Conservation (phyloP, 2,113 vertebrate species). For the Pseudorasbora parva region DNA sequence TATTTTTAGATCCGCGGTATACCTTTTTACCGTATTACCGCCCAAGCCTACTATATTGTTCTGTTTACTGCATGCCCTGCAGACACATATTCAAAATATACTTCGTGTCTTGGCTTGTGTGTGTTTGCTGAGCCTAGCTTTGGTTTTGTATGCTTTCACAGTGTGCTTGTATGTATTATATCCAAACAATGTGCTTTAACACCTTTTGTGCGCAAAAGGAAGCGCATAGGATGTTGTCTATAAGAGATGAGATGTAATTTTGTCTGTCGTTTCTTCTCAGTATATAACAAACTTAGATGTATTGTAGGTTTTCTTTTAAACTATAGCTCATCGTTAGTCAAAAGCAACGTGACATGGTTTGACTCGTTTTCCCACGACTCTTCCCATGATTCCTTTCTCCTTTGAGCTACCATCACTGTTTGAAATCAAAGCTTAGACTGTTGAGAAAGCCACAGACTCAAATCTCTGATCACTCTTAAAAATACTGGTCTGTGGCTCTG, state of each 20-base stretch:
- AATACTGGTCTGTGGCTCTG: neutral
- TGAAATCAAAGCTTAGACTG: slow-evolving; percentile 7
- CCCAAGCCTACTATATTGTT: too few relatives aligned
- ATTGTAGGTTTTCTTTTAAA: neutral
- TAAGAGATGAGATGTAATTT: neutral
- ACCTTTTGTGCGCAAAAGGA: neutral
- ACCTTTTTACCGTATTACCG: too few relatives aligned
- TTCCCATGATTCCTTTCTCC: slow-evolving; percentile 13
- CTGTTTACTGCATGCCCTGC: neutral
- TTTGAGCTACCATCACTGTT: slow-evolving; percentile 13
- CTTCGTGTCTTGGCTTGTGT: neutral
- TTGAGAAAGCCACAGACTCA: neutral
- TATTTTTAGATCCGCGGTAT: too few relatives aligned
- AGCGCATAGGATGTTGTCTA: neutral
- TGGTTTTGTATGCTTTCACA: slow-evolving; percentile 5
- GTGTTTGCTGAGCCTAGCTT: slow-evolving; percentile 16
- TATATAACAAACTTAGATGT: neutral
- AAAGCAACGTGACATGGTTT: slow-evolving; percentile 13
- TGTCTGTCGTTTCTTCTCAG: neutral
- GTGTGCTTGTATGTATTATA: neutral
- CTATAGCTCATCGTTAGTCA: neutral
- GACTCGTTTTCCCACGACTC: slow-evolving; percentile 11
- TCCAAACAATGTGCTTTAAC: neutral
- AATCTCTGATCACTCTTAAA: slow-evolving; percentile 9
- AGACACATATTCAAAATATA: neutral